These are phyloP conservation scores for Mastigias papua DNA, from an alignment of 30 jellyfish, hydroid and myxozoan species.

Conservation along the genomic window DNA sequence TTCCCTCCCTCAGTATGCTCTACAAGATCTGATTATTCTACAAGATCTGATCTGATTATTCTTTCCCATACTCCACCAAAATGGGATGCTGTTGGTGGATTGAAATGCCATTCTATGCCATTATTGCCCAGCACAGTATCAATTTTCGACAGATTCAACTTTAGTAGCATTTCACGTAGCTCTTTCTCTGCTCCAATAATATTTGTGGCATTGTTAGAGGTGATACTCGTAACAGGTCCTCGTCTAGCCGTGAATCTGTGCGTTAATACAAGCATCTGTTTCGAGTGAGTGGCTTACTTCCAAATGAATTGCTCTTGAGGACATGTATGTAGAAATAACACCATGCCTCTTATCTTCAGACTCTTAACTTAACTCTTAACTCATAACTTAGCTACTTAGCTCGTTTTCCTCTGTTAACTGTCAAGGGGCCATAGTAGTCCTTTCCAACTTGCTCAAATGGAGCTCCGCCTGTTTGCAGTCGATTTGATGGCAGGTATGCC, in stretches of 20 bases:
- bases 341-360: conserved; percentile 55
- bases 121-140: not conserved
- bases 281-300: conserved; percentile 39
- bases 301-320: conserved; percentile 61
- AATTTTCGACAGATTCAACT: conserved; percentile 21
- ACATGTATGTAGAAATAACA: conserved; percentile 54
- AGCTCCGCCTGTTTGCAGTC: conserved; percentile 41
- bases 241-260: conserved; percentile 44
- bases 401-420: conserved; percentile 48
- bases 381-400: too few species aligned
- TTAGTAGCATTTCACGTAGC: conserved; percentile 2
- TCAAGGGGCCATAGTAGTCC: conserved; percentile 63
- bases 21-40: conserved; percentile 39
- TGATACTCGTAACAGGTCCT: conserved; percentile 48
- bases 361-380: too few species aligned
- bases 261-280: conserved; percentile 20
- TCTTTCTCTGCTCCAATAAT: conserved; percentile 56
- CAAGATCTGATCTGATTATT: conserved; percentile 47
- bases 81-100: conserved; percentile 65
- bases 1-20: conserved; percentile 15
- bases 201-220: conserved; percentile 62
- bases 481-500: conserved; percentile 24
- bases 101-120: conserved; percentile 48
- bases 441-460: conserved; percentile 65
- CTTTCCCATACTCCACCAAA: conserved; percentile 79